Conservation (phyloP, 2,888 invertebrate genomes). For the Imbricaverruca yamaguchii region DNA sequence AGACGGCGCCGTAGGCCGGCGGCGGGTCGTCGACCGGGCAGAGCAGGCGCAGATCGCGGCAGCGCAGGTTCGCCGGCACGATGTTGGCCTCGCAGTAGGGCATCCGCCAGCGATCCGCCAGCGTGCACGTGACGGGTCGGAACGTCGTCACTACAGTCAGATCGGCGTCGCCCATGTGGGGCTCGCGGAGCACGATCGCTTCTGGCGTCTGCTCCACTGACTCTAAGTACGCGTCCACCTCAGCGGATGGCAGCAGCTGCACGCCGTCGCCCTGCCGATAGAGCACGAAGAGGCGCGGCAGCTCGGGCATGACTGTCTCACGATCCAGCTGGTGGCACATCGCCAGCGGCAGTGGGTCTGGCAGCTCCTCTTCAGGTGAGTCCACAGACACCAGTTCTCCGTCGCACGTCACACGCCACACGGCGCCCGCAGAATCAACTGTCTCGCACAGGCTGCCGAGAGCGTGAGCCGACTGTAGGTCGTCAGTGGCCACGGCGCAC, state of each 20-base stretch:
- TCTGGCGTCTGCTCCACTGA: not conserved
- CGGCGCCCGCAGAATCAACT: not conserved
- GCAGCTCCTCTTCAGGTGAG: not conserved
- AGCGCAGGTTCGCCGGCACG: conserved; percentile 13
- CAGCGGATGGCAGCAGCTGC: not conserved
- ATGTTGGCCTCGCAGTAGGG: not conserved
- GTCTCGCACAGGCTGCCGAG: not conserved
- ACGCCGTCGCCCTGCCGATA: not conserved
- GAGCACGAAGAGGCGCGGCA: not conserved
- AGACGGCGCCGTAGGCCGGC: not conserved
- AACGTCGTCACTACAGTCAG: not conserved
- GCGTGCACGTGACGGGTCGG: not conserved
- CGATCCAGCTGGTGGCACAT: not conserved
- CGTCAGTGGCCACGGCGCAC: not conserved
- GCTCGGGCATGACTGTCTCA: not conserved
- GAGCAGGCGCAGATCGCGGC: not conserved
- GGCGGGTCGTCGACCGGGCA: not conserved
- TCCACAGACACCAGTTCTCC: not conserved
- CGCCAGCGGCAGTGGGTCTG: not conserved
- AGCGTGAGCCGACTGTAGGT: too few relatives aligned
- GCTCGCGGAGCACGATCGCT: not conserved
- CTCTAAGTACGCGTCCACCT: not conserved
- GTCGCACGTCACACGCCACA: not conserved
- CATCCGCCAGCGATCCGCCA: not conserved
- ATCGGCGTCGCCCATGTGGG: not conserved